These are phyloP conservation scores for Psephotus haematonotus DNA, from an alignment of 2,113 vertebrate genomes.

Conservation along the genomic window DNA sequence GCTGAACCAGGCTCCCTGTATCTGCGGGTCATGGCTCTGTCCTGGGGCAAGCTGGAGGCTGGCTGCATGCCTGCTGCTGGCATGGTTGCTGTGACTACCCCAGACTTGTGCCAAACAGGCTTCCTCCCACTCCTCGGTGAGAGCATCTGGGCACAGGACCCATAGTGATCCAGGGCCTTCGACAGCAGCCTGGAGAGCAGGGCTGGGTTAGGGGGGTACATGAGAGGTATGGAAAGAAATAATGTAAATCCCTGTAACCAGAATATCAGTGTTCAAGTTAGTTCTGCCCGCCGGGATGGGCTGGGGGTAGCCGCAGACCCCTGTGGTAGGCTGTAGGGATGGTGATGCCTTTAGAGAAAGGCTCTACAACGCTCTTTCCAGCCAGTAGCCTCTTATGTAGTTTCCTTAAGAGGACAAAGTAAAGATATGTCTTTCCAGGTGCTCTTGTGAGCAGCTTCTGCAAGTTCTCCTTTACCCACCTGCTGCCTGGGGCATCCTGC, in stretches of 20 bases:
- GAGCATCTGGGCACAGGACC: not conserved
- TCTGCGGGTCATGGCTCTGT: not conserved
- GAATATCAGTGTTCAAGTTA: not conserved
- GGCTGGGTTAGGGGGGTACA: not conserved
- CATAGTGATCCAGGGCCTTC: not conserved
- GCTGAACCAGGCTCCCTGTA: not conserved
- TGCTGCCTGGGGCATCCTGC: not conserved
- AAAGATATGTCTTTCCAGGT: not conserved
- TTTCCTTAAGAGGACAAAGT: not conserved
- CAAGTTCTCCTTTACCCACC: not conserved
- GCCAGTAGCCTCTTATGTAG: not conserved
- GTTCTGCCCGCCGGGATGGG: fast-evolving
- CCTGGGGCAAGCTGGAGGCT: not conserved
- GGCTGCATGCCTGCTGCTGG: not conserved
- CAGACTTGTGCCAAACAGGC: fast-evolving
- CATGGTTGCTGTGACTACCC: not conserved
- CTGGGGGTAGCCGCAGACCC: not conserved
- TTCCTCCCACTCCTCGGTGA: not conserved
- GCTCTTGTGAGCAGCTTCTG: not conserved
- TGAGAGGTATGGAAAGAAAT: conserved; percentile 23
- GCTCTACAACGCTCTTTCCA: not conserved
- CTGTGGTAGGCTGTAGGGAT: not conserved
- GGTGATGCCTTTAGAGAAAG: not conserved
- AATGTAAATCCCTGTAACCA: not conserved
- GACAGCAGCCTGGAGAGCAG: not conserved